phyloP scores from a whole-genome alignment of 1,140 invertebrate genomes.

The Meloidogyne exigua region DNA sequence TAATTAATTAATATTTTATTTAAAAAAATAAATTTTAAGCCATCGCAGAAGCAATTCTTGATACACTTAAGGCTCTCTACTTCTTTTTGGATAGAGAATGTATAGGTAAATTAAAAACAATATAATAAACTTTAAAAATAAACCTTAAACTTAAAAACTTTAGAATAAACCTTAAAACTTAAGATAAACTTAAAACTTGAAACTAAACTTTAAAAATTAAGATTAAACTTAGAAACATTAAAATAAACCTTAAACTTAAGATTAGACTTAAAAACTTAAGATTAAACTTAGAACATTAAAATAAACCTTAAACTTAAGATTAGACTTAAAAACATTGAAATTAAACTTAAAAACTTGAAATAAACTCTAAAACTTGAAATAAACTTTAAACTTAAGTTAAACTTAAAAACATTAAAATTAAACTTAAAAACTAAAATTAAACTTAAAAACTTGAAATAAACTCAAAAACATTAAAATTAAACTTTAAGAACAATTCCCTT shows the following conservation, averaged over 20 bases:
- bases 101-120: constrained; percentile 67
- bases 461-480: not conserved
- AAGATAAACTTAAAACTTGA: not conserved
- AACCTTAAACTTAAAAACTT: not conserved
- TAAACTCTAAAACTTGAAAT: not conserved
- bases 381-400: not conserved
- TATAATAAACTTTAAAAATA: not conserved
- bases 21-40: constrained; percentile 68
- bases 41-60: constrained; percentile 83
- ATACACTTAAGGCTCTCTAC: constrained; percentile 84
- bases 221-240: too few species aligned
- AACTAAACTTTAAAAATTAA: too few species aligned
- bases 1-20: not conserved
- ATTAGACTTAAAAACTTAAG: not conserved
- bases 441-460: not conserved
- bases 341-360: not conserved
- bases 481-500: constrained; percentile 80
- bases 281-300: too few species aligned
- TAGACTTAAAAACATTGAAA: too few species aligned
- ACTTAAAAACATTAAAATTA: too few species aligned
- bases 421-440: not conserved
- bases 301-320: not conserved
- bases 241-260: too few species aligned
- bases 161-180: not conserved
- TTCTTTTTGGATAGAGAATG: constrained; percentile 93